These are phyloP conservation scores for Verasper variegatus DNA, from an alignment of 2,113 vertebrate genomes.

Conservation along the genomic window DNA sequence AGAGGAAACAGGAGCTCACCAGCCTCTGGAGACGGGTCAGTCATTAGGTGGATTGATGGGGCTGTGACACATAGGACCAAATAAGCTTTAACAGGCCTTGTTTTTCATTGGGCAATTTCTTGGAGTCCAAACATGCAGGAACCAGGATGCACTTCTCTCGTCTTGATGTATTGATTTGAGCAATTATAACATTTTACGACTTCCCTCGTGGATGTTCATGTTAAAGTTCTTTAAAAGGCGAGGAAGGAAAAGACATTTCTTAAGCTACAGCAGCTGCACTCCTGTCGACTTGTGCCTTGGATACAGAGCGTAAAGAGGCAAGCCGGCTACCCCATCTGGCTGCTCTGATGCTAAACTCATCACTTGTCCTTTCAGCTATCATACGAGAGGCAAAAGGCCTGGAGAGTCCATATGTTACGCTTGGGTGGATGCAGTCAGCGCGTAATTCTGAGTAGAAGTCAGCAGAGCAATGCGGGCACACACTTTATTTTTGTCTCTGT, in stretches of 20 bases:
- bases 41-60: conserved; percentile 75
- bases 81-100: conserved; percentile 69
- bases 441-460: conserved; percentile 28
- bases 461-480: conserved; percentile 18
- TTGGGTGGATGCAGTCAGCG: conserved; percentile 20
- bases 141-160: conserved; percentile 28
- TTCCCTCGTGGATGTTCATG: not conserved
- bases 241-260: conserved; percentile 12
- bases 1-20: conserved; percentile 8
- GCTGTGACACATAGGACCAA: conserved; percentile 63
- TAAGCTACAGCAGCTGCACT: conserved; percentile 8
- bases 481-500: not conserved
- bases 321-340: conserved; percentile 65
- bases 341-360: conserved; percentile 47
- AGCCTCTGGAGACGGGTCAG: conserved; percentile 35
- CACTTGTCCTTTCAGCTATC: conserved; percentile 56
- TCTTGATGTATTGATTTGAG: conserved; percentile 27
- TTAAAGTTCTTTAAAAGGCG: not conserved
- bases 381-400: conserved; percentile 45
- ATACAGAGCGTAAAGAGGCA: conserved; percentile 60
- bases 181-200: conserved; percentile 26
- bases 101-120: conserved; percentile 63
- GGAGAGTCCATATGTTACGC: conserved; percentile 59
- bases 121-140: conserved; percentile 41
- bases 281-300: conserved; percentile 47